These are phyloP conservation scores for Margarornis squamiger DNA, from an alignment of 2,797 vertebrate genomes.

Conservation along the genomic window DNA sequence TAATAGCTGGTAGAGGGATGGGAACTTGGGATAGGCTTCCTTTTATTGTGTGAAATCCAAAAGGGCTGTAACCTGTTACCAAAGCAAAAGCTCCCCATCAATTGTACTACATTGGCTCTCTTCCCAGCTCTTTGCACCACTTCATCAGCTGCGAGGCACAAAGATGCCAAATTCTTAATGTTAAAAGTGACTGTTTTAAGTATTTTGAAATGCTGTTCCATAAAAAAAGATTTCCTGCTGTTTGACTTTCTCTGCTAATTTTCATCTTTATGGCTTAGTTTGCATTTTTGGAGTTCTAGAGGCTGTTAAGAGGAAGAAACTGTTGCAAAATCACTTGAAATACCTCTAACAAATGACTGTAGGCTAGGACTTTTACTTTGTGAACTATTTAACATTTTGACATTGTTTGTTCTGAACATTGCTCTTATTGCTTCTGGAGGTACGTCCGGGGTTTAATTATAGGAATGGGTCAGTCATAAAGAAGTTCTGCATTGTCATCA, in stretches of 20 bases:
- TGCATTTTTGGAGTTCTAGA: conserved; percentile 31
- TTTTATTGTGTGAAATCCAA: conserved; percentile 61
- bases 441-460: background rate
- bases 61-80: conserved; percentile 60
- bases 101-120: conserved; percentile 26
- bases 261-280: conserved; percentile 50
- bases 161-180: conserved; percentile 25
- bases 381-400: conserved; percentile 8
- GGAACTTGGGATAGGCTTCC: conserved; percentile 60
- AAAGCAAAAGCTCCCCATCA: conserved; percentile 56
- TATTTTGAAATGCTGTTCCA: conserved; percentile 28
- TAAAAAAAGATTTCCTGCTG: conserved; percentile 10
- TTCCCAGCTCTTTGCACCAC: conserved; percentile 40
- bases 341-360: background rate
- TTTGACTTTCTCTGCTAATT: conserved; percentile 45
- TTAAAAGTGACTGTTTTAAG: conserved; percentile 3
- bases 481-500: background rate
- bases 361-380: background rate
- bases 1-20: conserved; percentile 40
- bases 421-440: background rate
- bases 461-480: background rate
- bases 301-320: conserved; percentile 43
- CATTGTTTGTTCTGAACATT: conserved; percentile 20
- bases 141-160: conserved; percentile 29
- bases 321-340: conserved; percentile 40